A percentile compares a stretch with the other conserved stretches of the same genome.
phyloP scores from a whole-genome alignment of 2,797 vertebrate species.

The Holocentrus rufus region DNA sequence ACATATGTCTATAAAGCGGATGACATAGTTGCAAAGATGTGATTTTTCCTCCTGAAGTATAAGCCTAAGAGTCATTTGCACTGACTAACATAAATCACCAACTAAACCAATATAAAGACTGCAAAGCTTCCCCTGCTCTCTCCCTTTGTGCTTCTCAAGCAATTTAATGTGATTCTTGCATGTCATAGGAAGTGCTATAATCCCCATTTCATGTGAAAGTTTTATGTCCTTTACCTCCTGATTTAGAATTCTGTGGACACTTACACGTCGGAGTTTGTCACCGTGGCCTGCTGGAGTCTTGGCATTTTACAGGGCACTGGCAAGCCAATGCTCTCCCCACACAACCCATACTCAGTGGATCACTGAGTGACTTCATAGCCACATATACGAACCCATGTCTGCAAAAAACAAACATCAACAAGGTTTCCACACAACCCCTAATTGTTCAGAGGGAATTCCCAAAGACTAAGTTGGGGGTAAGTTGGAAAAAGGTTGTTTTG shows the following conservation, averaged over 20 bases:
- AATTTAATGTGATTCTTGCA: not conserved
- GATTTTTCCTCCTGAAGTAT: too few species aligned
- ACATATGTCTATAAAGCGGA: not conserved
- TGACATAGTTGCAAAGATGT: not conserved
- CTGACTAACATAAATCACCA: not conserved
- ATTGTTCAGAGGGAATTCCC: slow-evolving; percentile 60
- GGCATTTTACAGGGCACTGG: slow-evolving; percentile 55
- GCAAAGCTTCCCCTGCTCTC: not conserved
- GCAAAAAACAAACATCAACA: slow-evolving; percentile 53
- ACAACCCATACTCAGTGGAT: slow-evolving; percentile 39
- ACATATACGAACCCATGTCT: slow-evolving; percentile 44
- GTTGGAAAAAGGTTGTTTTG: too few species aligned
- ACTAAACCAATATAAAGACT: not conserved
- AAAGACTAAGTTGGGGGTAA: too few species aligned
- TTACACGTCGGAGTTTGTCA: slow-evolving; percentile 44
- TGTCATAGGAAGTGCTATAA: too few species aligned
- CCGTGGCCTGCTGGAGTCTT: slow-evolving; percentile 57
- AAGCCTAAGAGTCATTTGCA: not conserved
- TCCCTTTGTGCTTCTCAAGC: not conserved
- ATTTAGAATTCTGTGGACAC: slow-evolving; percentile 63
- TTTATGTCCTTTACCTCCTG: slow-evolving; percentile 4
- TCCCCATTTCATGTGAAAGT: too few species aligned
- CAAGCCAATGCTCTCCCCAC: slow-evolving; percentile 52
- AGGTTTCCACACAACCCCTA: slow-evolving; percentile 35
- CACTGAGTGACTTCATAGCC: slow-evolving; percentile 71